Percentiles rank a stretch among this genome's conserved stretches.
Conservation (phyloP, 2,797 vertebrate species). For the Myotis planiceps region DNA sequence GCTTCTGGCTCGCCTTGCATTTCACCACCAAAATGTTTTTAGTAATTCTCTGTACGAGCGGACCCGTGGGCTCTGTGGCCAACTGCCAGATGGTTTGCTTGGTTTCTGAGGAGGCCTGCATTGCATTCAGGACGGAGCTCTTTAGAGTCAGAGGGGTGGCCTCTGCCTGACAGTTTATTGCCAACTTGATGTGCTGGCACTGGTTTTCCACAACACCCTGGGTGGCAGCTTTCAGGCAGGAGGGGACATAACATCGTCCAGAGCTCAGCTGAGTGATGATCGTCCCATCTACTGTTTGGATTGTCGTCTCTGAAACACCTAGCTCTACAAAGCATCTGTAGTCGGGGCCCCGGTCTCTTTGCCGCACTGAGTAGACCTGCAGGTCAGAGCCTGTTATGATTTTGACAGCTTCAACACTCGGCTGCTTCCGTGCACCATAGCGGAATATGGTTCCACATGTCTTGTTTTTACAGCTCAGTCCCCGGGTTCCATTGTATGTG, state of each 20-base stretch:
- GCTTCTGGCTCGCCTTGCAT: constrained; percentile 90
- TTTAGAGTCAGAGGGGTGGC: constrained; percentile 93
- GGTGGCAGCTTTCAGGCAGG: constrained; percentile 88
- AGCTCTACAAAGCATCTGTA: constrained; percentile 93
- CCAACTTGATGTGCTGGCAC: constrained; percentile 93
- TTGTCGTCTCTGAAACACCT: constrained; percentile 90
- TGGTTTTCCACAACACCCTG: constrained; percentile 88
- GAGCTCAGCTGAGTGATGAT: constrained; percentile 92
- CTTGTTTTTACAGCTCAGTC: constrained; percentile 97
- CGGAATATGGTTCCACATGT: constrained; percentile 93
- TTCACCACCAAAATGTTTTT: constrained; percentile 94
- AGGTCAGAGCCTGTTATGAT: constrained; percentile 88
- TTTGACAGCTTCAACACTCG: constrained; percentile 89
- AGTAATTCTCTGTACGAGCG: constrained; percentile 93
- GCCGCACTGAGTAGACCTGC: constrained; percentile 93
- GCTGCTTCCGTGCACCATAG: constrained; percentile 84
- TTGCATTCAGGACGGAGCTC: constrained; percentile 91
- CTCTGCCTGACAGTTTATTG: constrained; percentile 89
- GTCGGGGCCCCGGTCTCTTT: constrained; percentile 89
- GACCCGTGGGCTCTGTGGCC: constrained; percentile 92
- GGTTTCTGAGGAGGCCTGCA: constrained; percentile 90
- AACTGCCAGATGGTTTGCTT: constrained; percentile 93
- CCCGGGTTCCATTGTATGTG: constrained; percentile 95
- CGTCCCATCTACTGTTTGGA: constrained; percentile 91
- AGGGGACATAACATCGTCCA: constrained; percentile 91